phyloP scores from a whole-genome alignment of 30 jellyfish, hydroid and myxozoan genomes.

The Aurelia coerulea region DNA sequence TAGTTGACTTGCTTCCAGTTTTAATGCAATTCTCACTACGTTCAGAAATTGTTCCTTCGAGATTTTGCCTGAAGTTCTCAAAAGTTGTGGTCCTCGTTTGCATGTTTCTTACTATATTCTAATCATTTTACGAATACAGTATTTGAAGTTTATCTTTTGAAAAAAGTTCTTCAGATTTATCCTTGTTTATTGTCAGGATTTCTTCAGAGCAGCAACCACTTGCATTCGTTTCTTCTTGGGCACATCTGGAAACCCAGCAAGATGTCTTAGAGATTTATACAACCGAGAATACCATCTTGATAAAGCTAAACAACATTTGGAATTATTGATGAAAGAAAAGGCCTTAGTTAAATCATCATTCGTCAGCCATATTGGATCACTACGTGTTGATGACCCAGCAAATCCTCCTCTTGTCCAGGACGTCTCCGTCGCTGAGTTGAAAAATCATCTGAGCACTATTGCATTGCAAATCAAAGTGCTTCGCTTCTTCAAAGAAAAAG shows the following conservation, averaged over 20 bases:
- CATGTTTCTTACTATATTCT: no score
- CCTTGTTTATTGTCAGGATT: slow-evolving; percentile 59
- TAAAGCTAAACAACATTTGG: slow-evolving; percentile 81
- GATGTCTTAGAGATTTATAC: slow-evolving; percentile 68
- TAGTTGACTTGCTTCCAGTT: no score
- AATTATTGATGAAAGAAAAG: slow-evolving; percentile 73
- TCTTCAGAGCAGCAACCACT: slow-evolving; percentile 94
- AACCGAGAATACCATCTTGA: slow-evolving; percentile 70
- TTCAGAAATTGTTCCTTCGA: no score
- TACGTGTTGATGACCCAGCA: slow-evolving; percentile 67
- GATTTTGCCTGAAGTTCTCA: no score
- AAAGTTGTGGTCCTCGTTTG: no score
- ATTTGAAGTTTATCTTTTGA: no score
- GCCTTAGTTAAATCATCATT: slow-evolving; percentile 68
- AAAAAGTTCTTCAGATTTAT: no score
- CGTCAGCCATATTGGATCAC: slow-evolving; percentile 95
- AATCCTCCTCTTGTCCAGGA: slow-evolving; percentile 59
- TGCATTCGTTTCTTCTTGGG: slow-evolving; percentile 96
- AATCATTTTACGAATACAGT: no score
- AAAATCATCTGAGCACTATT: slow-evolving; percentile 82
- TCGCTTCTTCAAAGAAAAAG: slow-evolving; percentile 49
- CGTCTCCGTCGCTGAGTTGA: slow-evolving; percentile 77
- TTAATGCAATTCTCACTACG: no score
- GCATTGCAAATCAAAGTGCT: slow-evolving; percentile 85
- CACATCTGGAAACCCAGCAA: slow-evolving; percentile 83